Base-by-base conservation (phyloP, 2,797 vertebrate genomes). In the Nannoperca obscura region DNA sequence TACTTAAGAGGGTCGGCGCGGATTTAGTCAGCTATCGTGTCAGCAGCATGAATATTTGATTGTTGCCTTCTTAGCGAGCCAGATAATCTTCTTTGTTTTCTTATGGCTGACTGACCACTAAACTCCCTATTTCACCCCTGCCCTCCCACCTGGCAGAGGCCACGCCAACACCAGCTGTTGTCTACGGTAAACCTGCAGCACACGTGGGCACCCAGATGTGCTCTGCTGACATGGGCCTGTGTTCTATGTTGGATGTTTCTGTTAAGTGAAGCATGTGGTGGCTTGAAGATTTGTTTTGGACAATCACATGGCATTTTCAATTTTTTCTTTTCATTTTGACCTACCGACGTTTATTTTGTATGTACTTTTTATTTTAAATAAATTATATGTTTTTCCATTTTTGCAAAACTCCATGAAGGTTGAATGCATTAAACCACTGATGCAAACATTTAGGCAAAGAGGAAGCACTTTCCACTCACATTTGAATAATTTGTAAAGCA, bases 121-220 rank as follows among this genome's bases (percentile, higher is more conserved):
- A 96, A 95, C 77, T 84, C 76, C 58, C 36, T 89, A 92, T 95
- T 95, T 96, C 87, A 96, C 94, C 95, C 92, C 89, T 95, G 93
- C 94, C 92, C 95, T 95, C 95, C 95, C 84, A 94, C 90, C 94
- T 94, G 95, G 96, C 96, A 99, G 98, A 97, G 95, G 94, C 96
- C 93, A 95, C 96, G 81, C 96, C 97, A 89, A 96, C 96, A 92
- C 97, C 97, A 93, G 94, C 96, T 93, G 91, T 97, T 87, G 88
- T 95, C 94, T 92, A 97, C 95, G 98, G 98, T 99, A 99, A 99
- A 97, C 92, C 67, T 55, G 81, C 80, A 64, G 86, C 73, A 34
- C 71, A 63, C 86, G 42, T 1, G 38, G 75, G 78, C 82, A 58
- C 58, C 55, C 87, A 47, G 63, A 83, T 72, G 79, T 88, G 86